phyloP scores from a whole-genome alignment of 2,797 vertebrate genomes.

The Pseudochirops corinnae region DNA sequence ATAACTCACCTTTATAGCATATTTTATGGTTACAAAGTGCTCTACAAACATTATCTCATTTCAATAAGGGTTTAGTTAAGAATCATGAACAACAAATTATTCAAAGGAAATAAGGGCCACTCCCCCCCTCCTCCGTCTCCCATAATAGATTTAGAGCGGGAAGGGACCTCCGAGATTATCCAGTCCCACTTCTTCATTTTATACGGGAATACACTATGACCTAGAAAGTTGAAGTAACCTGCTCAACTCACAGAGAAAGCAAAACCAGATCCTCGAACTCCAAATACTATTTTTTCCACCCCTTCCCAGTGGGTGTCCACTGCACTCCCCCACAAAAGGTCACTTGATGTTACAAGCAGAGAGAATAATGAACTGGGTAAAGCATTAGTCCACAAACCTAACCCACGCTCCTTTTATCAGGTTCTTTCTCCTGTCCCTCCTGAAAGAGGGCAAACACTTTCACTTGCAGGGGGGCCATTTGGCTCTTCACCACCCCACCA shows the following conservation, averaged over 20 bases:
- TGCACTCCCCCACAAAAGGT: neutral
- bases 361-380: neutral
- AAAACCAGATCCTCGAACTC: neutral
- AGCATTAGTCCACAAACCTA: neutral
- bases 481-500: neutral
- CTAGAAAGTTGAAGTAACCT: neutral
- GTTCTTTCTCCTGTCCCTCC: neutral
- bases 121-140: neutral
- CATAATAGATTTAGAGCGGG: neutral
- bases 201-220: neutral
- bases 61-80: slow-evolving; percentile 1
- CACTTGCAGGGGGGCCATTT: neutral
- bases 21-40: neutral
- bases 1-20: neutral
- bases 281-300: neutral
- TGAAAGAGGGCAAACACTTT: neutral
- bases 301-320: neutral
- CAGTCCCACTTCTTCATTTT: neutral
- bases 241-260: neutral
- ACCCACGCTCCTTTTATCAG: neutral
- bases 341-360: neutral
- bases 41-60: slow-evolving; percentile 1
- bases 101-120: neutral
- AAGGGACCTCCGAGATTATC: neutral
- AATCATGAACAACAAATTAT: neutral